Base-by-base conservation (phyloP, 1,140 invertebrate genomes). In the Bombus balteatus region DNA sequence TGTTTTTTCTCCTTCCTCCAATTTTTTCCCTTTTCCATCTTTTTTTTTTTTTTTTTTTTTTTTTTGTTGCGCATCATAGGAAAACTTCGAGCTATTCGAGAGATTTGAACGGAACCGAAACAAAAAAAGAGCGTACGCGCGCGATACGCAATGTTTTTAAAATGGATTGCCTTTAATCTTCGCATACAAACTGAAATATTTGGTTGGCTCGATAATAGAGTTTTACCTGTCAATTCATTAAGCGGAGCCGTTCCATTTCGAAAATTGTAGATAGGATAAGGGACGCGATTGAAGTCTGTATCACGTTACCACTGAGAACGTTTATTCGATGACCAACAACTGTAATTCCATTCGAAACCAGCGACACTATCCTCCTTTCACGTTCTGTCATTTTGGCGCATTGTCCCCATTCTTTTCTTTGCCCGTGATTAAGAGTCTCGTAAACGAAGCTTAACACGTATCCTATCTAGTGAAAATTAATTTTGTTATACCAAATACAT, bases 111-210 rank as follows among this genome's bases (percentile, higher is more conserved):
- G 59, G n/a, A 71, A 25, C 37, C 39, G 53, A 53, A 53, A 28
- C 13, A 72, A 12, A 32, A 81, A 43, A 80, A 65, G 6, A 43
- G 28, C 5, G n/a, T 2, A 39, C 1, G 15, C 53, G 53, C 41
- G 41, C 43, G 82, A 70, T 75, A 47, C 72, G 71, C 22, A 74
- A 77, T 62, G 41, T 85, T 85, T 85, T 80, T 72, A 81, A 74
- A 80, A 85, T 62, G 76, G 83, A 85, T 85, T 57, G 83, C 76
- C 76, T 79, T 85, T 85, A 85, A 79, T 85, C 43, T 78, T 72
- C 68, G 13, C 66, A 74, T 57, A 57, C 81, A 41, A 70, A 66
- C 43, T 77, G 81, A 77, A 83, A 83, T 83, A 83, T 83, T 83
- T 77, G 28, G 28, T 57, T 53, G 74, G 47, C 25, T 53, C 28